Evolutionary conservation across 2,797 vertebrate species (phyloP).

Genomic region (Adrianichthys oophorus): DNA sequence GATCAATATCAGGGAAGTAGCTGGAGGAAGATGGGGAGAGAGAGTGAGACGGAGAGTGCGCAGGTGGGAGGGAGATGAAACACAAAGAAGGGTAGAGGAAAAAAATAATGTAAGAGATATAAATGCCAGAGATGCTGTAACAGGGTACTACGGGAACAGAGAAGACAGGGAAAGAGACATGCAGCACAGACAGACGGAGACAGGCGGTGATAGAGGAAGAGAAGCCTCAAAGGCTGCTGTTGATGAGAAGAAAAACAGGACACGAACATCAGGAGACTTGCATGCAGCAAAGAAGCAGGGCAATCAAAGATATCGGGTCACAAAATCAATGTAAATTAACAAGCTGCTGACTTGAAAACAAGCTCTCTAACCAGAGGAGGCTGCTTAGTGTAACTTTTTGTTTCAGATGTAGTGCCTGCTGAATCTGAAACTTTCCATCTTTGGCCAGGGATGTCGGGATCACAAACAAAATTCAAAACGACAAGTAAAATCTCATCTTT

Average conservation of each 20-base stretch:
- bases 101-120: slow-evolving; percentile 65
- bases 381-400: neutral
- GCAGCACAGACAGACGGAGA: slow-evolving; percentile 19
- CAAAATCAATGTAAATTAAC: neutral
- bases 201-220: slow-evolving; percentile 30
- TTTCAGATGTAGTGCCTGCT: neutral
- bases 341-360: slow-evolving; percentile 3
- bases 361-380: slow-evolving; percentile 9
- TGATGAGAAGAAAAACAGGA: slow-evolving; percentile 20
- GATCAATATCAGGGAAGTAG: slow-evolving; percentile 69
- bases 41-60: slow-evolving; percentile 22
- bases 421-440: neutral
- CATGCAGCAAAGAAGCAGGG: slow-evolving; percentile 7
- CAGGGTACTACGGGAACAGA: slow-evolving; percentile 41
- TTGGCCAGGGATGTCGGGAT: too few species aligned
- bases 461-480: too few species aligned
- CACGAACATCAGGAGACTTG: slow-evolving; percentile 11
- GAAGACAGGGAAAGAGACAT: slow-evolving; percentile 30
- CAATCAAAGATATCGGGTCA: slow-evolving; percentile 19
- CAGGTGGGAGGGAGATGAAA: slow-evolving; percentile 61
- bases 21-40: slow-evolving; percentile 24
- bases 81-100: slow-evolving; percentile 57
- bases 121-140: slow-evolving; percentile 63
- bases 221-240: slow-evolving; percentile 11
- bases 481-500: too few species aligned